phyloP scores from a whole-genome alignment of 1,140 invertebrate genomes.

The Gyrodactylus bullatarudis region DNA sequence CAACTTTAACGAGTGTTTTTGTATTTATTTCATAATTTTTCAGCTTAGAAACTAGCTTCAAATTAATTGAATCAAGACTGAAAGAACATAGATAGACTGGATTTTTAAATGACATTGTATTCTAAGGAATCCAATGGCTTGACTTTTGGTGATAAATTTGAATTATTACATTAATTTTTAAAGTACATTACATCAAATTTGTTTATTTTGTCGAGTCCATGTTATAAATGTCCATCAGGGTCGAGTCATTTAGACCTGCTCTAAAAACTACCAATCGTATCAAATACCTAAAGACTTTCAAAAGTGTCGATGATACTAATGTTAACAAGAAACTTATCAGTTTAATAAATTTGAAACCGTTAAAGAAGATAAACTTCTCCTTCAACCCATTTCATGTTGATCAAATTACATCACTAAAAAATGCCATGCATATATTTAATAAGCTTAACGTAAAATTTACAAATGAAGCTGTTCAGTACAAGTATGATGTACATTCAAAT shows the following conservation, averaged over 20 bases:
- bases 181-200: neutral
- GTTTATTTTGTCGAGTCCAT: neutral
- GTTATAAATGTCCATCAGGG: neutral
- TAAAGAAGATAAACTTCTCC: neutral
- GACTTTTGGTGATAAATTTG: too few relatives aligned
- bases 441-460: neutral
- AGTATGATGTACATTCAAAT: neutral
- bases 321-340: neutral
- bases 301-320: neutral
- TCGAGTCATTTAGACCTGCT: neutral
- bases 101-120: too few relatives aligned
- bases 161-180: neutral
- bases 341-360: neutral
- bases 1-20: too few relatives aligned
- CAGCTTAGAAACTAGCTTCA: too few relatives aligned
- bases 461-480: neutral
- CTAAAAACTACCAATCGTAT: neutral
- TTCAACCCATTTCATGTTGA: neutral
- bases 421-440: neutral
- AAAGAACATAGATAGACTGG: too few relatives aligned
- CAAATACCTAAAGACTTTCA: neutral
- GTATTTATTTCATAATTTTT: too few relatives aligned
- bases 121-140: too few relatives aligned
- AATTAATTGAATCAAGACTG: too few relatives aligned
- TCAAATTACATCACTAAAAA: neutral